These are phyloP conservation scores for Tanytarsus gracilentus DNA, from an alignment of 2,888 invertebrate genomes.

Conservation along the genomic window DNA sequence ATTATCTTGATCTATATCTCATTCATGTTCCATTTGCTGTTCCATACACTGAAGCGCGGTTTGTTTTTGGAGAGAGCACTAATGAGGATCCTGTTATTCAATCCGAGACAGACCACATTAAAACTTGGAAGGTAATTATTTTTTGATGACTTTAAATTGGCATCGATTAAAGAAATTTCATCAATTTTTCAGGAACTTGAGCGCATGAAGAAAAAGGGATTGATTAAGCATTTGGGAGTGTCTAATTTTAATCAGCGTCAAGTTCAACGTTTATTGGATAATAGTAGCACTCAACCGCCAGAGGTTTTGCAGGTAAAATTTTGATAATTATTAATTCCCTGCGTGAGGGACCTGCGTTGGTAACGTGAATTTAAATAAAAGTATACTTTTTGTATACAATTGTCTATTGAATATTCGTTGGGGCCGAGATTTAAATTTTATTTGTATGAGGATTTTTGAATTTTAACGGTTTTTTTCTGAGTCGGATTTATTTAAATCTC, in stretches of 20 bases:
- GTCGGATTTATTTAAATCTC: too few species aligned
- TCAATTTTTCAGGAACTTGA: constrained; percentile 65
- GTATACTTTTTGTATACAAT: too few species aligned
- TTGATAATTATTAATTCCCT: too few species aligned
- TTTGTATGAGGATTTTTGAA: too few species aligned
- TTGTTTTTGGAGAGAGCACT: constrained; percentile 57
- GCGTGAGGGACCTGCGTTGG: too few species aligned
- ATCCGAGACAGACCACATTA: constrained; percentile 56
- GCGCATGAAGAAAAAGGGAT: constrained; percentile 56
- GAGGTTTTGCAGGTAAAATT: constrained; percentile 49
- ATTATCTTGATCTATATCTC: constrained; percentile 75
- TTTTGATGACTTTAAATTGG: too few species aligned
- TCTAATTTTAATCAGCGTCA: constrained; percentile 75
- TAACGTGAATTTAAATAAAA: too few species aligned
- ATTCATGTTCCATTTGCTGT: constrained; percentile 69
- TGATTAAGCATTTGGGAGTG: constrained; percentile 68
- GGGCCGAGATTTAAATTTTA: too few species aligned
- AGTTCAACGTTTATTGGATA: constrained; percentile 54
- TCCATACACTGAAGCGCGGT: constrained; percentile 53
- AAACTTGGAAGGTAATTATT: constrained; percentile 62
- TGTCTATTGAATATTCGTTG: too few species aligned
- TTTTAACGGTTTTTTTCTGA: too few species aligned
- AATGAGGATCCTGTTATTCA: constrained; percentile 54
- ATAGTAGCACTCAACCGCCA: too few species aligned
- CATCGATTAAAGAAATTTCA: too few species aligned